These are phyloP conservation scores for Aphelocoma californica DNA, from an alignment of 2,797 vertebrate species.

Conservation along the genomic window DNA sequence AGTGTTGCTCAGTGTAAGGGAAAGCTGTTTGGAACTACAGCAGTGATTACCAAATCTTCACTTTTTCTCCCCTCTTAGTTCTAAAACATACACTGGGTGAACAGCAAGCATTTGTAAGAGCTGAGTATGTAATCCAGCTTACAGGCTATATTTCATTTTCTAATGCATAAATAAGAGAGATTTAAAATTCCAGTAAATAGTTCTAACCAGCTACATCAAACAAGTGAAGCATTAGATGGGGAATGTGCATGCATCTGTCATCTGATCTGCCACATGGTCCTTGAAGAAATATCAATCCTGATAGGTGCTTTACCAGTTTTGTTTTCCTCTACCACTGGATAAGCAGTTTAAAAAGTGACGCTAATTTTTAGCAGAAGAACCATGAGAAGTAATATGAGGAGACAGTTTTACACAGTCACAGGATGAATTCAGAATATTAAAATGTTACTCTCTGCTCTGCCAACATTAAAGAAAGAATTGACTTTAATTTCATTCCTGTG, in stretches of 20 bases:
- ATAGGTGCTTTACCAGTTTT: not conserved
- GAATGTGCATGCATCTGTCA: not conserved
- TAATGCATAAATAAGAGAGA: conserved; percentile 36
- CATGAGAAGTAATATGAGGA: not conserved
- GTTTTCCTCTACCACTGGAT: not conserved
- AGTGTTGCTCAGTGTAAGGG: not conserved
- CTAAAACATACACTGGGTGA: not conserved
- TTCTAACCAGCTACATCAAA: conserved; percentile 19
- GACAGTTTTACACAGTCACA: not conserved
- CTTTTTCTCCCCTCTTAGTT: not conserved
- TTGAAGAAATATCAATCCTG: not conserved
- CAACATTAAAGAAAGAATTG: not conserved
- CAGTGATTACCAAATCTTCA: not conserved
- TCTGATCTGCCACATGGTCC: not conserved
- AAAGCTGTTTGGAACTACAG: not conserved
- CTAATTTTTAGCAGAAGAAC: conserved; percentile 10
- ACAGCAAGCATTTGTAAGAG: not conserved
- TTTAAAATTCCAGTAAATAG: conserved; percentile 35
- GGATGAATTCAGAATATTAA: conserved; percentile 25
- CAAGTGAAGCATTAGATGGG: not conserved
- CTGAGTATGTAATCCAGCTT: conserved; percentile 13
- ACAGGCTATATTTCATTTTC: conserved; percentile 27
- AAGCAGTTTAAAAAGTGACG: conserved; percentile 14
- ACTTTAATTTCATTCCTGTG: not conserved
- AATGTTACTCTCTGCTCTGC: not conserved